phyloP scores from a whole-genome alignment of 2,888 invertebrate genomes.

The Noctua comes region DNA sequence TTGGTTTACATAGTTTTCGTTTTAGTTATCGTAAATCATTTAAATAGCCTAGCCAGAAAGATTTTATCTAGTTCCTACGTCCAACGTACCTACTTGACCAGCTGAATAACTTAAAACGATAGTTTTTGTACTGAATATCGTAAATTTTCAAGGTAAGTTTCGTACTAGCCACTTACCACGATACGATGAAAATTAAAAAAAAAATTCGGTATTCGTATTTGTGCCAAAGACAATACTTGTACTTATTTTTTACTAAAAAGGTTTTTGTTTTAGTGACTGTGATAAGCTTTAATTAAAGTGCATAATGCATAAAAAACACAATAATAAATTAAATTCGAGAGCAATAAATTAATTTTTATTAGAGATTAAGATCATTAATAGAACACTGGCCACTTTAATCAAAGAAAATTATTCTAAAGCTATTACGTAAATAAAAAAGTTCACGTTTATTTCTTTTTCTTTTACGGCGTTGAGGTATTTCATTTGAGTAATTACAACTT shows the following conservation, averaged over 20 bases:
- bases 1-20: slow-evolving; percentile 33
- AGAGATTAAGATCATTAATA: slow-evolving; percentile 19
- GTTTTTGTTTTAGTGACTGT: not conserved
- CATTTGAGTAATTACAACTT: not conserved
- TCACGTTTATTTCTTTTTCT: not conserved
- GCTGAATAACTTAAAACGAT: slow-evolving; percentile 47
- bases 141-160: slow-evolving; percentile 22
- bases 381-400: slow-evolving; percentile 18
- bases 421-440: slow-evolving; percentile 19
- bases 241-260: not conserved
- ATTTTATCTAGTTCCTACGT: slow-evolving; percentile 56
- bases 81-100: slow-evolving; percentile 40
- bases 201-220: not conserved
- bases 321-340: not conserved
- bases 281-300: not conserved
- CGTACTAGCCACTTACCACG: not conserved
- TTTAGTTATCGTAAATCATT: slow-evolving; percentile 44
- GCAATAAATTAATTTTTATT: not conserved
- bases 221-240: not conserved
- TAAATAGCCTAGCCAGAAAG: slow-evolving; percentile 43
- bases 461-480: not conserved
- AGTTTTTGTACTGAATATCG: slow-evolving; percentile 26
- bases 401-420: slow-evolving; percentile 12
- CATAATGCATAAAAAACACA: not conserved
- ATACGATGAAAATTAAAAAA: not conserved